phyloP scores from a whole-genome alignment of 2,888 invertebrate species.

The Drosophila mayaguana region DNA sequence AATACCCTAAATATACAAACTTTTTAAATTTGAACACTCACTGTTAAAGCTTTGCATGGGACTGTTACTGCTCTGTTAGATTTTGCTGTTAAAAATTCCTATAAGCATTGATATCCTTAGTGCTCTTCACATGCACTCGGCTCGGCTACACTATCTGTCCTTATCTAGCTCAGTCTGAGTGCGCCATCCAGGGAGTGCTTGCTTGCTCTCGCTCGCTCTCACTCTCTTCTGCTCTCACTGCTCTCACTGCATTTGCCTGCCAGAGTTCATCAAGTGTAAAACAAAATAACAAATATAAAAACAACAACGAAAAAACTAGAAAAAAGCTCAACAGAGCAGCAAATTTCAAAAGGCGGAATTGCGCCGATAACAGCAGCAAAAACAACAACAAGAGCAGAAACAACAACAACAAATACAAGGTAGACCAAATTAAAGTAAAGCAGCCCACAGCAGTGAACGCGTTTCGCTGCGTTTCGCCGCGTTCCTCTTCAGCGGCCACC shows the following conservation, averaged over 20 bases:
- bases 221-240: background rate
- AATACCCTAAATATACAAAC: background rate
- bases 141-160: background rate
- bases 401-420: constrained; percentile 38
- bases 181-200: background rate
- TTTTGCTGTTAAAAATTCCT: background rate
- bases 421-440: constrained; percentile 65
- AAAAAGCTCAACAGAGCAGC: constrained; percentile 72
- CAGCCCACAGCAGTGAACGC: constrained; percentile 78
- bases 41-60: background rate
- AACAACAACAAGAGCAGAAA: constrained; percentile 30
- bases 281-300: constrained; percentile 35
- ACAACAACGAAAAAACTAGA: constrained; percentile 37
- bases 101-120: background rate
- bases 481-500: constrained; percentile 71
- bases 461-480: constrained; percentile 77
- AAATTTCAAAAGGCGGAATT: constrained; percentile 81
- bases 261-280: constrained; percentile 65
- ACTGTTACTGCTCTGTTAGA: background rate
- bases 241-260: constrained; percentile 20
- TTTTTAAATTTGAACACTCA: background rate
- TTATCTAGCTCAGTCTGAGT: background rate
- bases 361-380: constrained; percentile 65
- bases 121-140: background rate
- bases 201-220: background rate